Evolutionary conservation across 2,888 invertebrate genomes (phyloP).

Genomic region (Lamellibrachia satsuma): DNA sequence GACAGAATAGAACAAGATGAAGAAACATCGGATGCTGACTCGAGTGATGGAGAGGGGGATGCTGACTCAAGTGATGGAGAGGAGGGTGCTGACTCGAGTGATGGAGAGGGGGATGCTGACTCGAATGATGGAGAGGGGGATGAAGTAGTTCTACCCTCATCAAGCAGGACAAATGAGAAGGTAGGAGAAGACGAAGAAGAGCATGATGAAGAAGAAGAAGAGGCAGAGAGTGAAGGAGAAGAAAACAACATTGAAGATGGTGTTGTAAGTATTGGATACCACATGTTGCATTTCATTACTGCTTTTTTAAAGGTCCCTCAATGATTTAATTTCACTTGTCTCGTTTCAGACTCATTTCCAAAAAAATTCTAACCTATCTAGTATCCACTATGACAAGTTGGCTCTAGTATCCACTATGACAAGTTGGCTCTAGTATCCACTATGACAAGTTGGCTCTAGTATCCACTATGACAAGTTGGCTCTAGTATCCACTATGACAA

Average conservation of each 20-base stretch:
- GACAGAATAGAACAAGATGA: background rate
- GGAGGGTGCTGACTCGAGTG: background rate
- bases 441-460: no score
- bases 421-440: no score
- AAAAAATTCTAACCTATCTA: no score
- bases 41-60: background rate
- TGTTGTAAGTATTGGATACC: background rate
- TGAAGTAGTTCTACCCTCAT: background rate
- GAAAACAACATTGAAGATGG: slow-evolving; percentile 11
- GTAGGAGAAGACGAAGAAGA: background rate
- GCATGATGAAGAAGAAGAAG: background rate
- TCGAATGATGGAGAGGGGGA: background rate
- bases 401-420: no score
- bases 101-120: background rate
- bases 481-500: no score
- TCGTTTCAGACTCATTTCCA: no score
- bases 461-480: no score
- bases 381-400: no score
- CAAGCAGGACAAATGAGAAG: background rate
- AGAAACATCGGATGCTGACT: background rate
- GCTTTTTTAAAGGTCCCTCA: no score
- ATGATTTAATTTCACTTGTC: no score
- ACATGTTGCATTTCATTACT: background rate
- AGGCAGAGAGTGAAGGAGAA: background rate
- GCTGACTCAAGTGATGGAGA: no score